A percentile compares a stretch with the other conserved stretches of the same genome.
phyloP scores from a whole-genome alignment of 1,140 invertebrate genomes.

The Drosophila trapezifrons region DNA sequence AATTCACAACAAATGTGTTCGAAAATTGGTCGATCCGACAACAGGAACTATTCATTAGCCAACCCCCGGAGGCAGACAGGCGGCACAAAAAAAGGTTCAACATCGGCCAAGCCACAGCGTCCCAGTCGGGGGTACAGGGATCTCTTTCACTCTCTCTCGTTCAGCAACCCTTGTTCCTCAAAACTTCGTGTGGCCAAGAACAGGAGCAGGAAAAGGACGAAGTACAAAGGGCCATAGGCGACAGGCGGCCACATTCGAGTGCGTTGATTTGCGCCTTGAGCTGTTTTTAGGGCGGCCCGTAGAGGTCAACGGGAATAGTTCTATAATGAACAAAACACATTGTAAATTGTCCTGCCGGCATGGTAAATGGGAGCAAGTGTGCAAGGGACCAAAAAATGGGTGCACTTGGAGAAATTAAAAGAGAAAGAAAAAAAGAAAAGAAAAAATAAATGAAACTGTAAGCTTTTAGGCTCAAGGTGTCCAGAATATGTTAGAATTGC shows the following conservation, averaged over 20 bases:
- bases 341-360: conserved; percentile 78
- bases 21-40: conserved; percentile 50
- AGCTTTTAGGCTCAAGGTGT: too few relatives aligned
- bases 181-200: conserved; percentile 49
- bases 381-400: conserved; percentile 11
- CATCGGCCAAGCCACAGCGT: conserved; percentile 64
- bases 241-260: conserved; percentile 63
- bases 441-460: too few relatives aligned
- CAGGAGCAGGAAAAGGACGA: conserved; percentile 17
- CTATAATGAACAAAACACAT: conserved; percentile 83
- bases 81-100: conserved; percentile 57
- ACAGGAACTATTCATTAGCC: conserved; percentile 78
- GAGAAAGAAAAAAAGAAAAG: fast-evolving
- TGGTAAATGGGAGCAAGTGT: conserved; percentile 75
- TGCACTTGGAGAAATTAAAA: conserved; percentile 43
- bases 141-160: neutral
- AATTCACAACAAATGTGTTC: conserved; percentile 82
- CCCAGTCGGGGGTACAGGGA: conserved; percentile 50
- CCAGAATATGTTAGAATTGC: too few relatives aligned
- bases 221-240: conserved; percentile 45
- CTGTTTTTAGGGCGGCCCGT: conserved; percentile 46
- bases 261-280: conserved; percentile 67
- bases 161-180: conserved; percentile 64
- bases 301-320: conserved; percentile 78
- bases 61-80: conserved; percentile 46